A percentile compares a stretch with the other conserved stretches of the same genome.
Conservation (phyloP, 2,797 vertebrate species). For the Cyprinodon diabolis region DNA sequence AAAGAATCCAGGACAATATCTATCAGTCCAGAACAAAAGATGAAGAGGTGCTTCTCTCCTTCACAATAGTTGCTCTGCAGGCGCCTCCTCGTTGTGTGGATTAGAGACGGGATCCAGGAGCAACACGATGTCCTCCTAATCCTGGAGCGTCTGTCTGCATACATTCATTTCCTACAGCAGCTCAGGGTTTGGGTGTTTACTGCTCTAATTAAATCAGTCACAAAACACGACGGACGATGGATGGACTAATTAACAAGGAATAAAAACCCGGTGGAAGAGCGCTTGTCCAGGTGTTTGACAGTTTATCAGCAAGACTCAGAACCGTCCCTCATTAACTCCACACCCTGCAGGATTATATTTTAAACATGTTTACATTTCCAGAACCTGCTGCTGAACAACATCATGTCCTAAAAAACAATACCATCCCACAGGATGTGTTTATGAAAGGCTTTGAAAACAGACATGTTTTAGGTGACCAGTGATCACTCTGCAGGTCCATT, state of each 20-base stretch:
- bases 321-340: slow-evolving; percentile 60
- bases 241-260: slow-evolving; percentile 74
- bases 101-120: slow-evolving; percentile 44
- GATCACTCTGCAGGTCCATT: too few species aligned
- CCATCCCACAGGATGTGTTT: too few species aligned
- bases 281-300: slow-evolving; percentile 41
- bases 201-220: background rate
- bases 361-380: too few species aligned
- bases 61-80: slow-evolving; percentile 42
- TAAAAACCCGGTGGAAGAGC: slow-evolving; percentile 69
- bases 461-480: too few species aligned
- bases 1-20: slow-evolving; percentile 45
- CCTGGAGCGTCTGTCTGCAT: slow-evolving; percentile 46
- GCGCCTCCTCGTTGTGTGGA: slow-evolving; percentile 48
- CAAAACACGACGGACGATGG: slow-evolving; percentile 38
- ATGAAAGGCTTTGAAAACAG: too few species aligned
- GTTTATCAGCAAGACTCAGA: slow-evolving; percentile 79
- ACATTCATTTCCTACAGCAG: slow-evolving; percentile 18
- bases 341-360: background rate
- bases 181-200: background rate
- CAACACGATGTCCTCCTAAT: slow-evolving; percentile 53
- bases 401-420: too few species aligned
- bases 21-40: slow-evolving; percentile 54
- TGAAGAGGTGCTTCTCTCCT: slow-evolving; percentile 13
- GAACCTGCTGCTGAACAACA: too few species aligned